Conservation (phyloP, 2,888 invertebrate genomes). For the Reticulitermes lucifugus region DNA sequence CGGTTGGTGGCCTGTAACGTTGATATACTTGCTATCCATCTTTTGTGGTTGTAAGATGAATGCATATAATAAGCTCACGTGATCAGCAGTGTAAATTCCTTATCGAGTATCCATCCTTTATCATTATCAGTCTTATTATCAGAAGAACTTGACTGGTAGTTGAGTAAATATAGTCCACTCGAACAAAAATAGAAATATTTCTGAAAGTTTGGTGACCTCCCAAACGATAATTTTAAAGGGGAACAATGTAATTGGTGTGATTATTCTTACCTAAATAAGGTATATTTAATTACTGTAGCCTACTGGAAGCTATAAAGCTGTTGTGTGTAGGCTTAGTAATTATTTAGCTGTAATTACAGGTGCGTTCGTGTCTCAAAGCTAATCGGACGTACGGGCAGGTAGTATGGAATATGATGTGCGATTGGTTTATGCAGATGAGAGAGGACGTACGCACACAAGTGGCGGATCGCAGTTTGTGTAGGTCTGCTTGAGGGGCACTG, state of each 20-base stretch:
- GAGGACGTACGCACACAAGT: not conserved
- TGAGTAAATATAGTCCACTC: not conserved
- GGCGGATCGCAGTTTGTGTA: not conserved
- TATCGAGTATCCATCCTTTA: not conserved
- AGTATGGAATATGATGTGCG: conserved; percentile 9
- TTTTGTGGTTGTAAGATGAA: no score
- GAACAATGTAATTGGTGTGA: not conserved
- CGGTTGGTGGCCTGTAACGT: no score
- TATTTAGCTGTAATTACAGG: conserved; percentile 28
- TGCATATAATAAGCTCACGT: no score
- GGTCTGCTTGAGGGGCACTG: no score
- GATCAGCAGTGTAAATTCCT: not conserved
- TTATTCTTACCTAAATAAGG: conserved; percentile 32
- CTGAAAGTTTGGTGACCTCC: not conserved
- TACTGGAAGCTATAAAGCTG: not conserved
- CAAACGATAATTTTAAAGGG: not conserved
- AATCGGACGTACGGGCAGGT: not conserved
- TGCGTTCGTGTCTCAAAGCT: not conserved
- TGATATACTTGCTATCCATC: no score
- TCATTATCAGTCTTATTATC: not conserved
- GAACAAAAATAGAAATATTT: not conserved
- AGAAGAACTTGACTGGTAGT: not conserved
- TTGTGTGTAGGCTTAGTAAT: not conserved
- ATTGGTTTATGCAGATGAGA: conserved; percentile 30
- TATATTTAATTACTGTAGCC: conserved; percentile 34